Conservation (phyloP, 2,113 vertebrate species). For the Thunnus thynnus region DNA sequence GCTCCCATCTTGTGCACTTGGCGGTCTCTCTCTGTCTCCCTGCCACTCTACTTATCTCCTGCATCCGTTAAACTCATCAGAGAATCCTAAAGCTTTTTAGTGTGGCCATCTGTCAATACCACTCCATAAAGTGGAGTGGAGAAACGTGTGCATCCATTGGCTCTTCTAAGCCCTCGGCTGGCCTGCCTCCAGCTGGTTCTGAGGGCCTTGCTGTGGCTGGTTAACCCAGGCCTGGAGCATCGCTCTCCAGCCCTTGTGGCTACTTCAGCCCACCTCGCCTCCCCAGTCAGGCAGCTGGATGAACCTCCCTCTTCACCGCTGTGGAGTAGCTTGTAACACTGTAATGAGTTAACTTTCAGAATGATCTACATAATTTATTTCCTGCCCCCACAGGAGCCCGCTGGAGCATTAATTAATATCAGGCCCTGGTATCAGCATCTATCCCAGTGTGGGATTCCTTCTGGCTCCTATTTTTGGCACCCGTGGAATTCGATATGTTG, state of each 20-base stretch:
- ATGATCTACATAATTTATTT: conserved; percentile 84
- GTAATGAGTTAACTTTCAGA: conserved; percentile 83
- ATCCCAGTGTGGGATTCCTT: conserved; percentile 81
- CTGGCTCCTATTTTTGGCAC: conserved; percentile 80
- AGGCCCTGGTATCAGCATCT: conserved; percentile 72
- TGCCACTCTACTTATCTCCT: conserved; percentile 36
- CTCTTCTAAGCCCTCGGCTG: conserved; percentile 67
- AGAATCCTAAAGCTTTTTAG: conserved; percentile 75
- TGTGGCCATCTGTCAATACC: conserved; percentile 82
- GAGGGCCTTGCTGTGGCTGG: conserved; percentile 61
- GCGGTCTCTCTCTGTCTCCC: conserved; percentile 28
- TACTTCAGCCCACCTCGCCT: conserved; percentile 63
- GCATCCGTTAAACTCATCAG: conserved; percentile 64
- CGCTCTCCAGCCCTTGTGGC: conserved; percentile 65
- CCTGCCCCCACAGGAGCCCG: conserved; percentile 71
- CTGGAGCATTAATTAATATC: conserved; percentile 84
- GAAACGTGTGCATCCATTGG: conserved; percentile 57
- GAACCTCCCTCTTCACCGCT: conserved; percentile 66
- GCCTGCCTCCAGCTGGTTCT: conserved; percentile 73
- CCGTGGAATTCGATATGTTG: conserved; percentile 74
- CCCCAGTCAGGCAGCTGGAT: conserved; percentile 71
- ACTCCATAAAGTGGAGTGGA: conserved; percentile 75
- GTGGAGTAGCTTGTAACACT: conserved; percentile 76
- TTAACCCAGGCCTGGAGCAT: conserved; percentile 68
- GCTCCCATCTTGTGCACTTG: conserved; percentile 55